These are phyloP conservation scores for Mormoops blainvillei DNA, from an alignment of 2,113 vertebrate genomes.

Conservation along the genomic window DNA sequence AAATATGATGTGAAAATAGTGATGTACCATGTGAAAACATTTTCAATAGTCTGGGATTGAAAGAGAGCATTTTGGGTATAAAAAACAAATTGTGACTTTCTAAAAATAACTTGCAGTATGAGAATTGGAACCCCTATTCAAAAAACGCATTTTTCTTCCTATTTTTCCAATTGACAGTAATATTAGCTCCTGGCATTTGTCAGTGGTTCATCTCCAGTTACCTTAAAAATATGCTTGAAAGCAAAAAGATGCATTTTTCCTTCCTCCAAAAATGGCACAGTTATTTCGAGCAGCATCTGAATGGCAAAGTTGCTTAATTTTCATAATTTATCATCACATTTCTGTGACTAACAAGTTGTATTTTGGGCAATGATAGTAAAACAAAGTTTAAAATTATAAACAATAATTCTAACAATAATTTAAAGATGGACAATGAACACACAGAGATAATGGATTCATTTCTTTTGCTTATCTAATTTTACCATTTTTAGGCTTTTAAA, in stretches of 20 bases:
- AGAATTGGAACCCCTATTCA: neutral
- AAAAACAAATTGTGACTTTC: conserved; percentile 17
- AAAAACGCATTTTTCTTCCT: neutral
- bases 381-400: neutral
- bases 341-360: neutral
- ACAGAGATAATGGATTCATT: neutral
- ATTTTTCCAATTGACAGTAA: conserved; percentile 12
- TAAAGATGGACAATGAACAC: neutral
- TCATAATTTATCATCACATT: neutral
- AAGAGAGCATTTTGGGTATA: neutral
- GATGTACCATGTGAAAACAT: neutral
- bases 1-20: neutral
- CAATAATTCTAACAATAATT: neutral
- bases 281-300: neutral
- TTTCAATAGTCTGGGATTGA: neutral
- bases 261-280: neutral
- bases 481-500: neutral
- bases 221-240: conserved; percentile 3
- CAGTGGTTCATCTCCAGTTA: neutral
- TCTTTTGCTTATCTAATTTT: neutral
- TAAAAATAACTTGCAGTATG: neutral
- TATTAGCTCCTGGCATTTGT: neutral
- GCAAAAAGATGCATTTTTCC: neutral
- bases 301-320: neutral
- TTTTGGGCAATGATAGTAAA: neutral